Percentiles rank a stretch among this genome's conserved stretches.
phyloP scores from a whole-genome alignment of 2,113 vertebrate genomes.

The Xerus inauris region DNA sequence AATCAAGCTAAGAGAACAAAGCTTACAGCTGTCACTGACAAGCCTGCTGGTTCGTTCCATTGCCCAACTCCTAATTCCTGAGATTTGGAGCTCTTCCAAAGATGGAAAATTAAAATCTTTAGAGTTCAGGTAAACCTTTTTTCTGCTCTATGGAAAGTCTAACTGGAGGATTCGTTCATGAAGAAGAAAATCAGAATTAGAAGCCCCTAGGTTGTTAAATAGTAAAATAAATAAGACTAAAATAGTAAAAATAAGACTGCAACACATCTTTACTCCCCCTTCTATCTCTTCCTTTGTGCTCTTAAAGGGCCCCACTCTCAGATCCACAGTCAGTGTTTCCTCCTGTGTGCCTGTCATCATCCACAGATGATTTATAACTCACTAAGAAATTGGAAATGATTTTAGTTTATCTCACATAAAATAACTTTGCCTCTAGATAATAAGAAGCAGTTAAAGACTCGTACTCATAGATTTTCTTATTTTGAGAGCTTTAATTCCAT shows the following conservation, averaged over 20 bases:
- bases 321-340: background rate
- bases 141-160: background rate
- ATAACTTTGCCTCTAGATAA: conserved; percentile 5
- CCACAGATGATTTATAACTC: background rate
- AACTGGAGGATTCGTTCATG: background rate
- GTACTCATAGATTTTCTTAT: background rate
- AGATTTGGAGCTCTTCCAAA: background rate
- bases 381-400: background rate
- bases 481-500: conserved; percentile 21
- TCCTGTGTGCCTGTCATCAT: background rate
- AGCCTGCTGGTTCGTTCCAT: background rate
- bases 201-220: background rate
- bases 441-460: background rate
- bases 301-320: background rate
- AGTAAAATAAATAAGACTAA: no score
- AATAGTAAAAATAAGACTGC: background rate
- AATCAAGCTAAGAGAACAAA: conserved; percentile 9
- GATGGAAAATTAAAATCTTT: background rate
- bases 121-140: background rate
- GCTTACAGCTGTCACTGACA: background rate
- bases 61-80: background rate
- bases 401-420: background rate
- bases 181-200: conserved; percentile 33
- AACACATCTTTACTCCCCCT: background rate
- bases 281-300: background rate